Evolutionary conservation across 2,113 vertebrate species (phyloP).

Genomic region (Scytalopus superciliaris): DNA sequence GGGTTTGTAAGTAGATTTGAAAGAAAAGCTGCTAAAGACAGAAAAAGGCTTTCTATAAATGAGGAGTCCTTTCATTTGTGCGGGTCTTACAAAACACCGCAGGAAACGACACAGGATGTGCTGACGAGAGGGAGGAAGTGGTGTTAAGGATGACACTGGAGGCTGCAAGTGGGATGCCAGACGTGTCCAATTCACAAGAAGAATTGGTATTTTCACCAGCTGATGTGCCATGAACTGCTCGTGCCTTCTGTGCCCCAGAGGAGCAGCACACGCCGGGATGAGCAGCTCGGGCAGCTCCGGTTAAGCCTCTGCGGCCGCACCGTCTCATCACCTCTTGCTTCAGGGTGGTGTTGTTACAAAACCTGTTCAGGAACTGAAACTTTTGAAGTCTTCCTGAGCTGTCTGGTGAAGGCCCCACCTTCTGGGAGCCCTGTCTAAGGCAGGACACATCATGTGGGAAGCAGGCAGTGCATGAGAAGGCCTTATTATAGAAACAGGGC

Average conservation of each 20-base stretch:
- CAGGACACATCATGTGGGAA: not conserved
- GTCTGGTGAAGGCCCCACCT: not conserved
- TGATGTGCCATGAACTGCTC: rapidly evolving
- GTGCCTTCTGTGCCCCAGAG: not conserved
- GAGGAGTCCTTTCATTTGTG: not conserved
- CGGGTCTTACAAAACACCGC: not conserved
- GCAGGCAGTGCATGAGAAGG: rapidly evolving
- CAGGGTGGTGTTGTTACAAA: not conserved
- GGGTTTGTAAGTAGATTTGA: not conserved
- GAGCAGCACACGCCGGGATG: rapidly evolving
- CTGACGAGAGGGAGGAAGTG: not conserved
- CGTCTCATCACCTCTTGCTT: not conserved
- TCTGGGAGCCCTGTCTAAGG: rapidly evolving
- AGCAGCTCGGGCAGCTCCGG: rapidly evolving
- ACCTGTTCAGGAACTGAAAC: constrained; percentile 34
- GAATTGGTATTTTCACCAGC: rapidly evolving
- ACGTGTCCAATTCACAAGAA: rapidly evolving
- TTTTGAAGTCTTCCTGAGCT: not conserved
- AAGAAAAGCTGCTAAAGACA: not conserved
- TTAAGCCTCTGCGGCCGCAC: not conserved
- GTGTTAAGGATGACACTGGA: not conserved
- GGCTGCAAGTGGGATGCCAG: not conserved
- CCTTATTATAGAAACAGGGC: not conserved
- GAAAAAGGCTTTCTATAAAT: not conserved
- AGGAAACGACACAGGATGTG: constrained; percentile 51